A percentile compares a stretch with the other conserved stretches of the same genome.
These are phyloP conservation scores for Columba livia DNA, from an alignment of 2,113 vertebrate genomes.

Conservation along the genomic window DNA sequence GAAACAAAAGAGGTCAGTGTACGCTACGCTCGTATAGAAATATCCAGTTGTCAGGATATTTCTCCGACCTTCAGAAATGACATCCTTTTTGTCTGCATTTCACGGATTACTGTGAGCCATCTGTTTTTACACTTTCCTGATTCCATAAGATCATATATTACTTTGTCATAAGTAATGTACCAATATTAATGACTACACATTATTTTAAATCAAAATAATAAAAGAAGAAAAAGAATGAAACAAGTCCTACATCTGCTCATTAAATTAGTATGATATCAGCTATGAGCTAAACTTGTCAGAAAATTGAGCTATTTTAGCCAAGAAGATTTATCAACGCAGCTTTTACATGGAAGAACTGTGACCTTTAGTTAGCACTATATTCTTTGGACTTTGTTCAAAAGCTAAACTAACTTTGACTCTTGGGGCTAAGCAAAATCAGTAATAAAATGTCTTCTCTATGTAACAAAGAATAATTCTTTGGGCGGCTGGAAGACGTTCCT, in stretches of 20 bases:
- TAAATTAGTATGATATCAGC: not conserved
- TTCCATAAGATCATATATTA: not conserved
- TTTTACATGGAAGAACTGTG: not conserved
- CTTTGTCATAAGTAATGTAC: not conserved
- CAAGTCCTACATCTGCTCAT: not conserved
- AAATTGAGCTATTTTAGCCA: not conserved
- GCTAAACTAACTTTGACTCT: not conserved
- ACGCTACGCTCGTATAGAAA: rapidly evolving
- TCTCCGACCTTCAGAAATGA: not conserved
- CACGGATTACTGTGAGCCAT: not conserved
- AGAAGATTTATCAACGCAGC: not conserved
- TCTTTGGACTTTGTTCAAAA: not conserved
- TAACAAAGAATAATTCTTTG: conserved; percentile 1
- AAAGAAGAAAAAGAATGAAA: not conserved
- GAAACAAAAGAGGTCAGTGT: not conserved
- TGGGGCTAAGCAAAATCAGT: not conserved
- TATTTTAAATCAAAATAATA: not conserved
- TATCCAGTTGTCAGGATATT: not conserved
- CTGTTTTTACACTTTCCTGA: not conserved
- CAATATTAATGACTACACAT: not conserved
- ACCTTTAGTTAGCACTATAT: not conserved
- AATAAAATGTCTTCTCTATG: not conserved
- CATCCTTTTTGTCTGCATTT: not conserved
- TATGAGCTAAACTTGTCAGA: not conserved
- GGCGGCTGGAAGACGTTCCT: not conserved